Base-by-base conservation (phyloP, 2,113 vertebrate species). In the Tetrao urogallus region DNA sequence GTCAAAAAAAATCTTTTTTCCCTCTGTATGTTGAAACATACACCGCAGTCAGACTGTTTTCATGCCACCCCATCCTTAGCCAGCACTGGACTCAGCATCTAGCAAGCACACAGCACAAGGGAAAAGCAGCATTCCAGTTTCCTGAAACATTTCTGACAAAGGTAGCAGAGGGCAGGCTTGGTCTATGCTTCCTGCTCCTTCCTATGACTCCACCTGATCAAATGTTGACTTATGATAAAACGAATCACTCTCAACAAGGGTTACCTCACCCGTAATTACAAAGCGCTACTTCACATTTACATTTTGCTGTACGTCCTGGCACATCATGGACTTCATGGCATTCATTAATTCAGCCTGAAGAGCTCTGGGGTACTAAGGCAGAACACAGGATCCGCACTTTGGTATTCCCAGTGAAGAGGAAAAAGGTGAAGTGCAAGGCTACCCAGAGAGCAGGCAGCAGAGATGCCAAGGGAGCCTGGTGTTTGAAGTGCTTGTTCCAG, bases 191-290 rank as follows among this genome's bases (percentile, higher is more conserved):
- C 38, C 34, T 84, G 40, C 72, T 75, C 40, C 72, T 32, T 48
- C 32, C 64, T 47, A 8, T 1, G 1, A 79, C 56, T 67, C 38
- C 38, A 77, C 19, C 17, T 13, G 2, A 94, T 38, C 67, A 86
- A 91, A 86, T 38, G 54, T 22, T 83, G 77, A 90, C 64, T 89
- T 88, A 83, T 7, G 57, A 77, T 22, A 89, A 87, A 89, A 92
- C 18, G 38, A 92, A 71, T 86, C 2, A 30, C 42, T 78, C 66
- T 71, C 67, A 93, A 30, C 52, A 83, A 47, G 38, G 24, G 63
- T 21, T 92, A 77, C 47, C 56, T 88, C 57, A 86, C 66, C 40
- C 61, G 32, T 36, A 86, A 94, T 7, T 38, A 28, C 36, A n/a
- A 9, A 81, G 45, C 27, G 36, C 48, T 25, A 58, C 36, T 83